Conservation (phyloP, 2,888 invertebrate genomes). For the Tetragonisca angustula region DNA sequence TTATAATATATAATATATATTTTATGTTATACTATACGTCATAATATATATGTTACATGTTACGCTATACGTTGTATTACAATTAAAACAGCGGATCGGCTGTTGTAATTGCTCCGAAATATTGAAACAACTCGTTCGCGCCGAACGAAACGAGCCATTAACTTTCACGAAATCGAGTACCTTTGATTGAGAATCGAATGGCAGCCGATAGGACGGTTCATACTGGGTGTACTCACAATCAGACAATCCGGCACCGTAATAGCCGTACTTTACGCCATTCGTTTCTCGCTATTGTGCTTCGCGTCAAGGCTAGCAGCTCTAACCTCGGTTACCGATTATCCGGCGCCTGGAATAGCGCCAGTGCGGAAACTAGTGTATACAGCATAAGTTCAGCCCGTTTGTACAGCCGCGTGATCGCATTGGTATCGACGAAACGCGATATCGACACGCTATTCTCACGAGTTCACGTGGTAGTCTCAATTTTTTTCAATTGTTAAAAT, state of each 20-base stretch:
- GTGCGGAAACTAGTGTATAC: slow-evolving; percentile 41
- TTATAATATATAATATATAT: too few relatives aligned
- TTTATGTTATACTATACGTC: too few relatives aligned
- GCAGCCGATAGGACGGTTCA: slow-evolving; percentile 8
- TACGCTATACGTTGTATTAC: too few relatives aligned
- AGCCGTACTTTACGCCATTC: slow-evolving; percentile 45
- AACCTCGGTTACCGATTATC: slow-evolving; percentile 56
- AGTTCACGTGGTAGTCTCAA: too few relatives aligned
- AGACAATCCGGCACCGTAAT: slow-evolving; percentile 51
- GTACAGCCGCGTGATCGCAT: slow-evolving; percentile 29
- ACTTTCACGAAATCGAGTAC: background rate
- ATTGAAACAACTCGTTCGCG: background rate
- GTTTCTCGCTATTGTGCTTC: slow-evolving; percentile 56
- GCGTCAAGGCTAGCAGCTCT: slow-evolving; percentile 59
- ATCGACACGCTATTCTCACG: too few relatives aligned
- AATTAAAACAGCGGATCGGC: too few relatives aligned
- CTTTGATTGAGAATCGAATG: slow-evolving; percentile 46
- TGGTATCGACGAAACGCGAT: background rate
- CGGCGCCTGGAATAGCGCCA: slow-evolving; percentile 69
- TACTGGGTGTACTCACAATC: slow-evolving; percentile 9
- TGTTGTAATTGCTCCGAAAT: background rate
- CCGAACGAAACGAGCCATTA: too few relatives aligned
- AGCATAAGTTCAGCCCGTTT: slow-evolving; percentile 34
- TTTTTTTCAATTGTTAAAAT: too few relatives aligned
- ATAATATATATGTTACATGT: too few relatives aligned